Evolutionary conservation across 2,888 invertebrate species (phyloP).

Genomic region (Argynnis bischoffii): DNA sequence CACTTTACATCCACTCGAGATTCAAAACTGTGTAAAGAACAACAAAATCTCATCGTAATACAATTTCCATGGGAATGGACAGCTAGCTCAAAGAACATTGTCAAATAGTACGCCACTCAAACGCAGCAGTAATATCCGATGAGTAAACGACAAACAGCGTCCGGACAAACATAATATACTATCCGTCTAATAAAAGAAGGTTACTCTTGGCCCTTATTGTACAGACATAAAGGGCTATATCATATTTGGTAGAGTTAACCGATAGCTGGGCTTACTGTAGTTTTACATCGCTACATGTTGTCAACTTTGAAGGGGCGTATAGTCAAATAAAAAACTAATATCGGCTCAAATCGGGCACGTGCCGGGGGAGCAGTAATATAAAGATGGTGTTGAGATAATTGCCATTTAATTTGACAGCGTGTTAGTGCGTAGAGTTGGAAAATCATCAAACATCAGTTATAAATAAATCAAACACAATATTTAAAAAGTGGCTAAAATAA

Average conservation of each 20-base stretch:
- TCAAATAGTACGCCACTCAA: slow-evolving; percentile 62
- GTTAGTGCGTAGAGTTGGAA: slow-evolving; percentile 33
- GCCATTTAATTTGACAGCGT: slow-evolving; percentile 64
- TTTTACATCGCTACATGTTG: slow-evolving; percentile 68
- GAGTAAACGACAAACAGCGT: slow-evolving; percentile 62
- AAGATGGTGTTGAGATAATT: slow-evolving; percentile 77
- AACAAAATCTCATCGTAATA: slow-evolving; percentile 58
- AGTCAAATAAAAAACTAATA: slow-evolving; percentile 80
- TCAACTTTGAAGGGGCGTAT: slow-evolving; percentile 72
- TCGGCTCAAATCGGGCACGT: slow-evolving; percentile 63
- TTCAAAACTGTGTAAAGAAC: slow-evolving; percentile 46
- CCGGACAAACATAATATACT: slow-evolving; percentile 44
- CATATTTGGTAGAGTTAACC: background rate
- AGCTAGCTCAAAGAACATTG: slow-evolving; percentile 57
- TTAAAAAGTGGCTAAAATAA: too few relatives aligned
- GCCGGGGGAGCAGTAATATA: slow-evolving; percentile 58
- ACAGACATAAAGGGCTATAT: slow-evolving; percentile 10
- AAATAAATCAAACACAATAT: too few relatives aligned
- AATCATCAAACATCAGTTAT: slow-evolving; percentile 14
- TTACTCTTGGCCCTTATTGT: slow-evolving; percentile 27
- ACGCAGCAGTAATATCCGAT: slow-evolving; percentile 65
- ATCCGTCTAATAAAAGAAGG: slow-evolving; percentile 1
- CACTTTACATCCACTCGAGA: slow-evolving; percentile 30
- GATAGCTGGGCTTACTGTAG: slow-evolving; percentile 19
- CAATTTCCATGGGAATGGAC: slow-evolving; percentile 67